Conservation (phyloP, 2,888 invertebrate species). For the Andricus curvator region DNA sequence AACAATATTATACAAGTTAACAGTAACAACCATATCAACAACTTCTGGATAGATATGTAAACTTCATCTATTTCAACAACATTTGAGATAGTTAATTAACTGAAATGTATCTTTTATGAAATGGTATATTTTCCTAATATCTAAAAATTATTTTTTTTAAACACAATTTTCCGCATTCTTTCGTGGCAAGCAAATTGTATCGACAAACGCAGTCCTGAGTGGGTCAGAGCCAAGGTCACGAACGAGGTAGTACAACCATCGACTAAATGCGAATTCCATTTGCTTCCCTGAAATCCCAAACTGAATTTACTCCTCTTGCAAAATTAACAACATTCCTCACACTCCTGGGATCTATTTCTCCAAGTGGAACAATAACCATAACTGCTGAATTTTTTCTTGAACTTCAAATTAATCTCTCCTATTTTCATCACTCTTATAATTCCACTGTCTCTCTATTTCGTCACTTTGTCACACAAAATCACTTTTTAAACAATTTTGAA, state of each 20-base stretch:
- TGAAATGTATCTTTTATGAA: too few species aligned
- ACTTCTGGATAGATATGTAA: neutral
- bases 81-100: too few species aligned
- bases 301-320: neutral
- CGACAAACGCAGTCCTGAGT: slow-evolving; percentile 2
- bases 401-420: too few species aligned
- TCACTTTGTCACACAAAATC: neutral
- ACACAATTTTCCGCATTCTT: neutral
- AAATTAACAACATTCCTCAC: neutral
- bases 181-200: neutral
- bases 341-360: neutral
- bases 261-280: neutral
- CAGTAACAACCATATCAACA: neutral
- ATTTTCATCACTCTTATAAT: too few species aligned
- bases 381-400: too few species aligned
- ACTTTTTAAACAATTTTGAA: neutral
- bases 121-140: too few species aligned
- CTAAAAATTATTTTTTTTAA: neutral
- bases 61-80: neutral
- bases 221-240: slow-evolving; percentile 38
- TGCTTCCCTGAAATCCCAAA: neutral
- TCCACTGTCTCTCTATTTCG: too few species aligned
- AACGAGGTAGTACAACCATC: slow-evolving; percentile 2
- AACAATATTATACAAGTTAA: neutral
- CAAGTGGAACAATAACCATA: neutral